phyloP scores from a whole-genome alignment of 37 sponge, comb jelly and placozoan genomes.

The Ephydatia muelleri region DNA sequence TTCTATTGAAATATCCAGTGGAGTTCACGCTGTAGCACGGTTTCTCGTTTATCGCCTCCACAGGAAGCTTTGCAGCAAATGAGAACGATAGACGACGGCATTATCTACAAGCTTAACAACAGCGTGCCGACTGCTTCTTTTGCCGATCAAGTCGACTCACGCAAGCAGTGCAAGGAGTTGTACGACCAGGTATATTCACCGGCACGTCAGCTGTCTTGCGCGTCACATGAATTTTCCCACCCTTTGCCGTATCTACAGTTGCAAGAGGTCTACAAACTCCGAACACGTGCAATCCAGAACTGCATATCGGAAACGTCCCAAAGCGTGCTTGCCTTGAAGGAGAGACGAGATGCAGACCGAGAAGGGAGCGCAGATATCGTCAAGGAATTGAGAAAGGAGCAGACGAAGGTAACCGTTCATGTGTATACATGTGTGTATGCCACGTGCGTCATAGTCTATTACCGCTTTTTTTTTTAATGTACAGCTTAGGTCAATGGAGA shows the following conservation, averaged over 20 bases:
- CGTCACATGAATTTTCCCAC: background rate
- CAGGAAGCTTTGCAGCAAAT: conserved; percentile 77
- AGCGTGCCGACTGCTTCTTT: conserved; percentile 83
- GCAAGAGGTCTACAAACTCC: conserved; percentile 20
- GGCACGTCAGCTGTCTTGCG: background rate
- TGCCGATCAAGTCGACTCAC: conserved; percentile 55
- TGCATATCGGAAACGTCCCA: conserved; percentile 38
- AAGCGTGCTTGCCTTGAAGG: conserved; percentile 25
- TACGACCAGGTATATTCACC: conserved; percentile 62
- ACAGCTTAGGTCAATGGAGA: conserved; percentile 77
- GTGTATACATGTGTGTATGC: background rate
- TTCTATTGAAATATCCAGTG: background rate
- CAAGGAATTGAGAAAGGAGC: conserved; percentile 61
- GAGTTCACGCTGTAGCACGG: too few species aligned
- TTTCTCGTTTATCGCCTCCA: background rate
- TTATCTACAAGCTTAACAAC: conserved; percentile 85
- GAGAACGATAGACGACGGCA: conserved; percentile 74
- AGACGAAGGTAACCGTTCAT: conserved; percentile 50
- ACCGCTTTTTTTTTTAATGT: background rate
- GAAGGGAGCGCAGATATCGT: background rate
- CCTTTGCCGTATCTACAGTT: conserved; percentile 27
- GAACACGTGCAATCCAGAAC: conserved; percentile 47
- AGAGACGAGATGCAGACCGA: conserved; percentile 3
- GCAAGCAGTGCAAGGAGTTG: conserved; percentile 70
- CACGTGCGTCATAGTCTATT: too few species aligned